Percentiles rank a stretch among this genome's conserved stretches.
phyloP scores from a whole-genome alignment of 2,113 vertebrate genomes.

The Antechinus flavipes region DNA sequence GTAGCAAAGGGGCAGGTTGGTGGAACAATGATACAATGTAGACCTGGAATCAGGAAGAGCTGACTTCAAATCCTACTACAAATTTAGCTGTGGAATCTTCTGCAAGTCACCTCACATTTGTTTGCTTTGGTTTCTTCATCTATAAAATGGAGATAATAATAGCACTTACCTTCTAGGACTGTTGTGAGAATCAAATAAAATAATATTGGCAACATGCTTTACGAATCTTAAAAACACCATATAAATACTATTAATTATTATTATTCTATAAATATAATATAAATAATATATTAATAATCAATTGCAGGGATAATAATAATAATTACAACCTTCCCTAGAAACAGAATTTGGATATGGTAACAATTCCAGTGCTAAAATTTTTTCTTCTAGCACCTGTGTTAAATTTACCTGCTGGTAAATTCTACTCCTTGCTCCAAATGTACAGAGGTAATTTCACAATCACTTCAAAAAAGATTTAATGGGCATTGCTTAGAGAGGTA shows the following conservation, averaged over 20 bases:
- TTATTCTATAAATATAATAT: neutral
- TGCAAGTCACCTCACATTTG: neutral
- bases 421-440: neutral
- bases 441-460: neutral
- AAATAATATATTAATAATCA: no score
- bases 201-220: neutral
- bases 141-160: neutral
- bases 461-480: neutral
- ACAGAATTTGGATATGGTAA: neutral
- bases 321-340: neutral
- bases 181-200: neutral
- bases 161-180: neutral
- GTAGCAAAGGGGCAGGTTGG: neutral
- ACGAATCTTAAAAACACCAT: neutral
- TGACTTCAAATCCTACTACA: neutral
- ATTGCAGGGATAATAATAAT: neutral
- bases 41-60: neutral
- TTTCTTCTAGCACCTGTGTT: neutral
- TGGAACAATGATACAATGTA: neutral
- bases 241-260: neutral
- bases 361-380: neutral
- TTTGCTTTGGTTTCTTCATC: neutral
- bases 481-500: neutral
- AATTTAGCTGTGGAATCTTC: neutral
- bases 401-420: neutral